Evolutionary conservation across 2,888 invertebrate species (phyloP).

Genomic region (Aphodius sticticus): DNA sequence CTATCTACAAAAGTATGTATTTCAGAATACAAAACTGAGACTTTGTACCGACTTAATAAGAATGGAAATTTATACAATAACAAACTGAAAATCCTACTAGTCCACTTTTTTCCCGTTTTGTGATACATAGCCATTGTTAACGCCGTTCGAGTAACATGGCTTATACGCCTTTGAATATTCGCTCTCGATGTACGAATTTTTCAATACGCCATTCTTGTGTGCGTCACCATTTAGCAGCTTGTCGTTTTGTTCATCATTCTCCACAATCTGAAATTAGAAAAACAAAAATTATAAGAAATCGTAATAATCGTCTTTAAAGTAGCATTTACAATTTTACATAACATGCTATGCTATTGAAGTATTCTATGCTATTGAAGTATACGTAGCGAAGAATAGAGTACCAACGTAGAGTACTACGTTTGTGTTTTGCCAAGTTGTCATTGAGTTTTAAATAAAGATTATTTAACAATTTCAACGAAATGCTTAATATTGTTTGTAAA

Average conservation of each 20-base stretch:
- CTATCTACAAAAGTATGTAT: slow-evolving; percentile 15
- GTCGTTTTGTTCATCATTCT: slow-evolving; percentile 52
- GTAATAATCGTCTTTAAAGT: no score
- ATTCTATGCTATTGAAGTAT: no score
- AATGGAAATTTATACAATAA: slow-evolving; percentile 18
- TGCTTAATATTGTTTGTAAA: no score
- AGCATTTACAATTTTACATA: no score
- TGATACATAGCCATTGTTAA: slow-evolving; percentile 69
- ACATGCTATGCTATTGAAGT: no score
- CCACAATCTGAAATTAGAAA: slow-evolving; percentile 69
- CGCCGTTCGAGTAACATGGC: slow-evolving; percentile 70
- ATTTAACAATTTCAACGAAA: no score
- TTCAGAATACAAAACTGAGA: slow-evolving; percentile 6
- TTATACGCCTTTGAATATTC: slow-evolving; percentile 66
- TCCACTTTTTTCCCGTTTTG: slow-evolving; percentile 50
- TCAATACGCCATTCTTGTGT: slow-evolving; percentile 53
- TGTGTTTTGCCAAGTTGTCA: no score
- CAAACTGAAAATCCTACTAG: slow-evolving; percentile 32
- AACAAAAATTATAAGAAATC: slow-evolving; percentile 23
- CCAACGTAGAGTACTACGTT: no score
- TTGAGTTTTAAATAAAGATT: no score
- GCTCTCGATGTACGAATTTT: slow-evolving; percentile 62
- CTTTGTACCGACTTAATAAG: slow-evolving; percentile 18
- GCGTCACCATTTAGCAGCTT: slow-evolving; percentile 57
- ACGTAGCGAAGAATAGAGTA: no score